These are phyloP conservation scores for Sebastes taczanowskii DNA, from an alignment of 2,797 vertebrate species.

Conservation along the genomic window DNA sequence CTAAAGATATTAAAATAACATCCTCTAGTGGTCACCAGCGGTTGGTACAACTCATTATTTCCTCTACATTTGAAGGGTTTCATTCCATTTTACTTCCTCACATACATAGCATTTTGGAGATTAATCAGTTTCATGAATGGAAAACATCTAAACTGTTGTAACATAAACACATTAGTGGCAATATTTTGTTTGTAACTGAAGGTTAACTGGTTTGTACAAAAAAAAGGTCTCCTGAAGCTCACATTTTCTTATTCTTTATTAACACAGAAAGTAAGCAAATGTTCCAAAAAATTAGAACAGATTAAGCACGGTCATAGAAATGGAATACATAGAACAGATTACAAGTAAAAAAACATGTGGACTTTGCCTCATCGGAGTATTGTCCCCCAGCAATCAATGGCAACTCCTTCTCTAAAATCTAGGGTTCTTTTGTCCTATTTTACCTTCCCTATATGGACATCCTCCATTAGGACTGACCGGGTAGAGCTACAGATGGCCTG, in stretches of 20 bases:
- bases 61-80: neutral
- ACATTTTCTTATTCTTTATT: neutral
- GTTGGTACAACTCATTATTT: neutral
- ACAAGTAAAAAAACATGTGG: neutral
- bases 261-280: neutral
- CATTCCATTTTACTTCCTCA: neutral
- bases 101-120: neutral
- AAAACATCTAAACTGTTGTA: neutral
- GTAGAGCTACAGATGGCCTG: neutral
- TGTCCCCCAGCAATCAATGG: no score
- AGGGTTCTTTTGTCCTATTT: no score
- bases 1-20: neutral
- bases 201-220: no score
- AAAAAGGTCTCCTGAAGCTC: neutral
- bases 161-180: no score
- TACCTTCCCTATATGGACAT: neutral
- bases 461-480: neutral
- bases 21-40: conserved; percentile 9
- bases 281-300: neutral
- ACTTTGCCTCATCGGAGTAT: no score
- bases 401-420: no score
- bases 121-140: neutral
- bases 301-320: neutral
- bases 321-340: neutral
- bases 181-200: neutral